Base-by-base conservation (phyloP, 2,888 invertebrate genomes). In the Chesias legatella region DNA sequence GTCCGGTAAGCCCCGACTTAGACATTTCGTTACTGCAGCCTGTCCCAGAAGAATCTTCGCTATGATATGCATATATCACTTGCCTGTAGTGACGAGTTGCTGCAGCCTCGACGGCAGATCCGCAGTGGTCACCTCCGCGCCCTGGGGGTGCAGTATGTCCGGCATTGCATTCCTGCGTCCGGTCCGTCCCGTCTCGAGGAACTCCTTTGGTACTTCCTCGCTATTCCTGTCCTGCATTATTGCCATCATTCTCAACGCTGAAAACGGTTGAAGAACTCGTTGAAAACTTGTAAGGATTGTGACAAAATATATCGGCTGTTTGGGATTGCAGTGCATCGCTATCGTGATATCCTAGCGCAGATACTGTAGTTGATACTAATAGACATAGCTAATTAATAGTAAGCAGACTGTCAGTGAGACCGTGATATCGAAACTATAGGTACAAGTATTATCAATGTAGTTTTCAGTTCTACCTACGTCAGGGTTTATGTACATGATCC, bases 121-220 rank as follows among this genome's bases (percentile, higher is more conserved):
- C 6, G 94, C 93, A 1, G 94, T 94, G 42, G 92, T 91, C 49
- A 93, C 90, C 54, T 91, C 89, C 21, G 93, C 92, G 61, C 93
- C 92, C 63, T 92, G 92, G 41, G 92, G 92, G 34, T 94, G 92
- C 59, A 93, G 83, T 57, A 96, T 95, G 73, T 96, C 94, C 1
- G 95, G 94, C 88, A 97, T 88, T 31, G 97, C 97, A 83, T 97
- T 97, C 54, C 97, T 86, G 37, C 97, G 90, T 9, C 97, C 97
- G 21, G 96, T 95, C 51, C 97, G 90, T 2, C 96, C 96, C 1
- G 95, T 94, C 60, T 93, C 93, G 46, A 95, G 90, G 79, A 97
- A 97, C 73, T 96, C 95, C 71, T 93, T 91, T 34, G 92, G 90
- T 55, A 90, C 90, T 56, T 90, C 89, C 63, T 90, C 88, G 60